Base-by-base conservation (phyloP, 2,888 invertebrate genomes). In the Saturnia pavonia region DNA sequence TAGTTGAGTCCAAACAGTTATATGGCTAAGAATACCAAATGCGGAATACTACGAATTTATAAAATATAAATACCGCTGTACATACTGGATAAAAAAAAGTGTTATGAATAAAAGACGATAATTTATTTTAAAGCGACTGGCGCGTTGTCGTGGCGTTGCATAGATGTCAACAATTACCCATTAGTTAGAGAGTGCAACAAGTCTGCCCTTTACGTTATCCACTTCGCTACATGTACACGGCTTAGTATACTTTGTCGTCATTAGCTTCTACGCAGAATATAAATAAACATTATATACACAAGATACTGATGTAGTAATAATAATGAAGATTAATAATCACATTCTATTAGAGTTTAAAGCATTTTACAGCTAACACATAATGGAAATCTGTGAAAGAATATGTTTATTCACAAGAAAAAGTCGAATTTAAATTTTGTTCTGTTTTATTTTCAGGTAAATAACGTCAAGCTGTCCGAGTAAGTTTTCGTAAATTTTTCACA, bases 401-500 rank as follows among this genome's bases (percentile, higher is more conserved):
- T 43, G 12, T 43, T 43, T 12, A 34, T 34, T 12, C 9, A 43
- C 12, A 7, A 11, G 54, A 54, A 54, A 22, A 54, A 22, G 22
- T 54, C n/a, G 27, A n/a, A 25, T 34, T 2, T 48, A 27, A 69
- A 72, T 75, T 43, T 68, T 68, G 0, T 11, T 65, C 76, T 72
- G 73, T 73, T 70, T 70, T 82, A 80, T 84, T 83, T 84, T 66
- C 84, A 83, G 83, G 84, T 83, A 63, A 65, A 82, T 78, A 74
- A 70, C 27, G 51, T 51, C 54, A 45, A 16, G 1, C 12, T n/a
- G 51, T 25, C 19, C 14, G 9, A 25, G 19, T n/a, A n/a, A 48
- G 48, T 68, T 68, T 27, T 14, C 19, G 34, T 11, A 9, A 34
- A 34, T 48, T 27, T 67, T 43, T 27, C 9, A 25, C 19, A 27